phyloP scores from a whole-genome alignment of 2,113 vertebrate genomes.

The Corythaixoides concolor region DNA sequence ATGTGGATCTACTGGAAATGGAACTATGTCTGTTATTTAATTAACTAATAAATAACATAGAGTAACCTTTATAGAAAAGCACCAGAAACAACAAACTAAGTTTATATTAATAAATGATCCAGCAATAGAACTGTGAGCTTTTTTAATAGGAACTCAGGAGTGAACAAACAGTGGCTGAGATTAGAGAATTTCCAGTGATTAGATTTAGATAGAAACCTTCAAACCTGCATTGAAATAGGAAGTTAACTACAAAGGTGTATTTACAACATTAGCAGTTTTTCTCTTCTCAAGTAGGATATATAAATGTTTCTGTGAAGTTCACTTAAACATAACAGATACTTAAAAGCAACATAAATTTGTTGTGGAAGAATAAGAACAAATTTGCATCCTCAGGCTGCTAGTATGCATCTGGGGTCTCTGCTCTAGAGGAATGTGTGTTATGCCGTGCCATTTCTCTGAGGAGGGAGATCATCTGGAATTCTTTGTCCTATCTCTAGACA shows the following conservation, averaged over 20 bases:
- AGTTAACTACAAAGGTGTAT: not conserved
- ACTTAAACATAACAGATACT: not conserved
- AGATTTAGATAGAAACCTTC: not conserved
- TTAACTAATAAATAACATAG: conserved; percentile 62
- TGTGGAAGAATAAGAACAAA: not conserved
- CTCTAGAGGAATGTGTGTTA: conserved; percentile 12
- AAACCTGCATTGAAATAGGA: not conserved
- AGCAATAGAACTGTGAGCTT: not conserved
- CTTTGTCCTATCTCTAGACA: conserved; percentile 11
- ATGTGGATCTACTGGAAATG: conserved; percentile 51
- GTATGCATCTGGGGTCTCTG: not conserved
- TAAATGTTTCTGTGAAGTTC: not conserved
- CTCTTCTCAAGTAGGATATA: not conserved
- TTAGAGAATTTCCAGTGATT: not conserved
- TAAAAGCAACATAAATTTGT: not conserved
- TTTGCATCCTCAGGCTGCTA: not conserved
- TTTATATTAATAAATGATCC: conserved; percentile 36
- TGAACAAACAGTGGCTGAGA: not conserved
- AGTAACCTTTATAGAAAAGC: conserved; percentile 10
- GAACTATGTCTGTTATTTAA: conserved; percentile 47
- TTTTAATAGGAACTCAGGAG: not conserved
- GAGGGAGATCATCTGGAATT: conserved; percentile 10
- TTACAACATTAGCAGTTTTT: not conserved
- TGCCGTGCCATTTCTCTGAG: not conserved
- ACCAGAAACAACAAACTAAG: not conserved